Evolutionary conservation across 2,113 vertebrate genomes (phyloP).

Genomic region (Sciurus niger): DNA sequence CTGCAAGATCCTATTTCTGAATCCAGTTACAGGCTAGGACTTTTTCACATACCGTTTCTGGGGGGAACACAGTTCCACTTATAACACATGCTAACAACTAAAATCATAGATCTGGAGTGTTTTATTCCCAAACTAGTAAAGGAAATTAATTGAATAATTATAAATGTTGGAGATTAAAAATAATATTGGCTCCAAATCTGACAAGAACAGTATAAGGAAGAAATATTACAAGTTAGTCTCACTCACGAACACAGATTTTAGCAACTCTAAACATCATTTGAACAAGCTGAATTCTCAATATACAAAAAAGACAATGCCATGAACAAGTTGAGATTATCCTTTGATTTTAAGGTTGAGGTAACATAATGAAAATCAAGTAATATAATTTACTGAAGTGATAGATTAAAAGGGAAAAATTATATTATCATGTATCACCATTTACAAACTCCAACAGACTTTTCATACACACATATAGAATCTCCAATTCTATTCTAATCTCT

Average conservation of each 20-base stretch:
- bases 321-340: not conserved
- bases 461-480: not conserved
- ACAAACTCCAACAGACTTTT: not conserved
- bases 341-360: not conserved
- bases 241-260: not conserved
- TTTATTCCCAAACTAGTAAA: not conserved
- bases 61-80: not conserved
- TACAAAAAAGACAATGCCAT: not conserved
- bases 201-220: not conserved
- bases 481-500: no score
- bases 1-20: not conserved
- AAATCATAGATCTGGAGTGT: not conserved
- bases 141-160: not conserved
- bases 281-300: not conserved
- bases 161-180: not conserved
- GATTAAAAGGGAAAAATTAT: slow-evolving; percentile 2
- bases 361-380: not conserved
- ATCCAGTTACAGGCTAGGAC: not conserved
- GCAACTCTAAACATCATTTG: not conserved
- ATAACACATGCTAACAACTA: not conserved
- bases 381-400: not conserved
- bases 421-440: not conserved
- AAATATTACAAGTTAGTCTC: not conserved
- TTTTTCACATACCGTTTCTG: not conserved
- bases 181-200: not conserved